A percentile compares a stretch with the other conserved stretches of the same genome.
These are phyloP conservation scores for Neoseiulus cucumeris DNA, from an alignment of 1,140 invertebrate genomes.

Conservation along the genomic window DNA sequence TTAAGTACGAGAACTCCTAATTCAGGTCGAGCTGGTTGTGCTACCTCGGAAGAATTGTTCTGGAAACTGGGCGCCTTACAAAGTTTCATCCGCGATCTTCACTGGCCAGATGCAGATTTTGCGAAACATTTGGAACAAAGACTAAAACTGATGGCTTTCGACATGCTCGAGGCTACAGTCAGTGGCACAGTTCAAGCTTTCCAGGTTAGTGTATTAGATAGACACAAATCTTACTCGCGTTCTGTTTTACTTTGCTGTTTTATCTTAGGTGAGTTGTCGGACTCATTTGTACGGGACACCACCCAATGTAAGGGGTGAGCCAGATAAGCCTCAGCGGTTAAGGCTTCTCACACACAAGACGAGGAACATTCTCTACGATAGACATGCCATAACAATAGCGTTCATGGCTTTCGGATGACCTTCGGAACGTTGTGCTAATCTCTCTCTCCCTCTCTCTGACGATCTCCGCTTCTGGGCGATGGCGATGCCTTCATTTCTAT, in stretches of 20 bases:
- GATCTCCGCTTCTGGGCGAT: neutral
- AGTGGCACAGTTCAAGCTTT: conserved; percentile 37
- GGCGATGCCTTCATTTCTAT: too few species aligned
- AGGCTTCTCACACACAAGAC: too few species aligned
- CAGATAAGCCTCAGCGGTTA: too few species aligned
- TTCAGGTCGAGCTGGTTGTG: conserved; percentile 57
- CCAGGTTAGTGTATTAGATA: neutral
- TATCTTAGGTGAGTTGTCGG: neutral
- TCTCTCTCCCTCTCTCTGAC: neutral
- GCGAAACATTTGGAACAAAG: conserved; percentile 86
- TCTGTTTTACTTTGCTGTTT: conserved; percentile 10
- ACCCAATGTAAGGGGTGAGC: too few species aligned
- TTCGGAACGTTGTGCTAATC: neutral
- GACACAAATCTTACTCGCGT: neutral
- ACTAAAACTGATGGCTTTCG: conserved; percentile 91
- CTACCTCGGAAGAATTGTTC: conserved; percentile 93
- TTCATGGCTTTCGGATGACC: too few species aligned
- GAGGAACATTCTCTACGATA: too few species aligned
- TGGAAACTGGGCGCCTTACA: conserved; percentile 98
- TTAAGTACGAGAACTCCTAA: too few species aligned
- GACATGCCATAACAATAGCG: too few species aligned
- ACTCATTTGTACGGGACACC: too few species aligned
- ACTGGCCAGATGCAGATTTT: conserved; percentile 98
- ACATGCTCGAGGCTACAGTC: conserved; percentile 98
- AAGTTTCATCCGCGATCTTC: conserved; percentile 88